These are phyloP conservation scores for Gadus macrocephalus DNA, from an alignment of 2,113 vertebrate genomes.

Conservation along the genomic window DNA sequence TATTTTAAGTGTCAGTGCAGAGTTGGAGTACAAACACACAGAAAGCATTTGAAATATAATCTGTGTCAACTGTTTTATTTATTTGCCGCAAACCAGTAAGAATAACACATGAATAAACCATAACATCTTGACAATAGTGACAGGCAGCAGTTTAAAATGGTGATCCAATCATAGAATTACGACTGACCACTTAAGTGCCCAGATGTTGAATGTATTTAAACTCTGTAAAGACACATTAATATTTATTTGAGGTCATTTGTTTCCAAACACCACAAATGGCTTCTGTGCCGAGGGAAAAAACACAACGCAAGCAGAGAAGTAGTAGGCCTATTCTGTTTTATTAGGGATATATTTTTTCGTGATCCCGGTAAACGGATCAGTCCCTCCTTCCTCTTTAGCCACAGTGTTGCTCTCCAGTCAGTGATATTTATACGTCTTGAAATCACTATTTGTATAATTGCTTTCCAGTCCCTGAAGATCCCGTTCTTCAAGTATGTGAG, in stretches of 20 bases:
- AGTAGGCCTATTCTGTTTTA: conserved; percentile 14
- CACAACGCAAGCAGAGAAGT: background rate
- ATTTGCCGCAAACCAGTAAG: too few species aligned
- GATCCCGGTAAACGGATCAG: background rate
- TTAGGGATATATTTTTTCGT: background rate
- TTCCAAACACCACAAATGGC: background rate
- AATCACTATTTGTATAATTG: conserved; percentile 5
- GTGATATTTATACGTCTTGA: conserved; percentile 7
- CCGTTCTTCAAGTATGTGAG: background rate
- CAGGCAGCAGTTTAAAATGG: too few species aligned
- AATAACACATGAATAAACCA: too few species aligned
- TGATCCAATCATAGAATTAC: too few species aligned
- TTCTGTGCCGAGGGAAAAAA: background rate
- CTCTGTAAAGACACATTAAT: too few species aligned
- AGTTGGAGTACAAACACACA: too few species aligned
- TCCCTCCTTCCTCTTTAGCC: background rate
- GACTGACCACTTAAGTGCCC: too few species aligned
- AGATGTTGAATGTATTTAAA: too few species aligned
- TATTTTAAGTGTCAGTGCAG: too few species aligned
- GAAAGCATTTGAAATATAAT: too few species aligned
- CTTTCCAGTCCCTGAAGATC: conserved; percentile 14
- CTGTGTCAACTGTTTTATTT: too few species aligned
- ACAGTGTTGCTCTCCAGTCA: conserved; percentile 1
- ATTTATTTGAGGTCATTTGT: background rate
- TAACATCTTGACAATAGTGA: too few species aligned